Base-by-base conservation (phyloP, 2,797 vertebrate genomes). In the Serranus cabrilla region DNA sequence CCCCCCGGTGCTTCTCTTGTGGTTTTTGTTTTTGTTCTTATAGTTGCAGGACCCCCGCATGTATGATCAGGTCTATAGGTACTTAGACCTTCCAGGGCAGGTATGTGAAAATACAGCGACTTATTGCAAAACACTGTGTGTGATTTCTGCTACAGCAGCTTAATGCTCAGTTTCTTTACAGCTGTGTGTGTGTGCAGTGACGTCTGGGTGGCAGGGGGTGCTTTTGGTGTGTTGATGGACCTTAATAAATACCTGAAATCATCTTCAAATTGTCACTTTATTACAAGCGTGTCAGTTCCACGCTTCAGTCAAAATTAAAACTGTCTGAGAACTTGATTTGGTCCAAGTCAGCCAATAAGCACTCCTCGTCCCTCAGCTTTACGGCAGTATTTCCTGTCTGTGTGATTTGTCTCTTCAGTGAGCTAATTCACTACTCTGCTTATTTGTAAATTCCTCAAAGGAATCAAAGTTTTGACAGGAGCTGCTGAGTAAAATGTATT, bases 31-130 rank as follows among this genome's bases (percentile, higher is more conserved):
- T 92, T 92, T 93, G 84, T 93, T 94, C 89, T 93, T 94, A 80
- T 94, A 95, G 95, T 93, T 95, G 93, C 94, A 95, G 94, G 95
- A 95, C 69, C 92, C 92, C 82, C 94, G 93, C 92, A 94, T 95
- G 92, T 95, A 94, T 92, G 94, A 95, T 91, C 94, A 95, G 93
- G 94, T 95, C 93, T 95, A 95, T 92, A 94, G 93, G 90, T 96
- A 94, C 93, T 93, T 96, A 93, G 95, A 95, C 92, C 95, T 95
- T 81, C 94, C 95, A 87, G 93, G 93, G 90, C 94, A 95, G 94
- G 95, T 96, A 95, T 91, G 95, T 95, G 88, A 76, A 89, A 89
- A 90, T 72, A 87, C 57, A 69, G 76, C 0, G 14, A 89, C 69
- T 83, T 58, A 70, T 81, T 75, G 40, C 43, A 51, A 80, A 84